Evolutionary conservation across 1,140 invertebrate species (phyloP).

Genomic region (Cylas formicarius): DNA sequence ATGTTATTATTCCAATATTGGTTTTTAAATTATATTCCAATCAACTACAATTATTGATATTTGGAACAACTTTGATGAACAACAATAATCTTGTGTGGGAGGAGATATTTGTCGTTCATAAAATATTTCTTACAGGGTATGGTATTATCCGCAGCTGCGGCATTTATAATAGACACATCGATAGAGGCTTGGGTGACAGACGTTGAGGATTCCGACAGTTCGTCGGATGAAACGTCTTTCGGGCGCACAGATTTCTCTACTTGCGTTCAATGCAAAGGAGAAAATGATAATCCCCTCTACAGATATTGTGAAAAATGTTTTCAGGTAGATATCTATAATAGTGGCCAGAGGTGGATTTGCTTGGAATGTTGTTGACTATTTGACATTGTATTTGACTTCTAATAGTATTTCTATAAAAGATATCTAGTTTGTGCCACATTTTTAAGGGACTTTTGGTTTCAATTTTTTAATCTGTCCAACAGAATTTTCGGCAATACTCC

Average conservation of each 20-base stretch:
- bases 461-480: no score
- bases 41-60: no score
- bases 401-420: no score
- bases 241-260: constrained; percentile 52
- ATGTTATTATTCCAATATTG: no score
- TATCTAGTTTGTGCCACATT: no score
- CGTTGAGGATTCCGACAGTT: constrained; percentile 46
- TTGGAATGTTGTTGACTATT: constrained; percentile 6
- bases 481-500: no score
- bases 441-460: no score
- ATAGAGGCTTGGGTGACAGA: constrained; percentile 35
- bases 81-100: no score
- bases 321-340: constrained; percentile 42
- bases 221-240: constrained; percentile 44
- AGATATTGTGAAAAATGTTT: constrained; percentile 61
- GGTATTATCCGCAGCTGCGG: constrained; percentile 28
- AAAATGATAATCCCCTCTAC: constrained; percentile 56
- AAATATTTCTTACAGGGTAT: constrained; percentile 21
- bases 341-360: constrained; percentile 2
- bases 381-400: no score
- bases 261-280: constrained; percentile 53
- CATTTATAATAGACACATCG: constrained; percentile 31
- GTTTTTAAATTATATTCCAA: constrained; percentile 2
- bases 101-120: no score
- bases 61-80: no score